phyloP scores from a whole-genome alignment of 1,140 invertebrate species.

The Orussus abietinus region DNA sequence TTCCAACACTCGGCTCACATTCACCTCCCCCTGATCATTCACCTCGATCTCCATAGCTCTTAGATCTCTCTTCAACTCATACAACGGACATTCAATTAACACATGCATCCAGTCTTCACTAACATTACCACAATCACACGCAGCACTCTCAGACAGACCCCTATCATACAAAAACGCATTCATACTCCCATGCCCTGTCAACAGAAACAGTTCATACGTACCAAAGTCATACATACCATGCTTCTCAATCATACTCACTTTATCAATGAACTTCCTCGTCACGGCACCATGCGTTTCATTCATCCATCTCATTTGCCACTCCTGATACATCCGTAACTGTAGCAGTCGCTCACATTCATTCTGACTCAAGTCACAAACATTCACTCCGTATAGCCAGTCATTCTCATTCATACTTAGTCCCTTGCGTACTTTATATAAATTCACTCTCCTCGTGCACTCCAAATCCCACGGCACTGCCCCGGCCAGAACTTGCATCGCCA shows the following conservation, averaged over 20 bases:
- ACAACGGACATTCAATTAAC: constrained; percentile 9
- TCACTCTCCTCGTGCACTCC: neutral
- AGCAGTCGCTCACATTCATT: neutral
- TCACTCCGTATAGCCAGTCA: neutral
- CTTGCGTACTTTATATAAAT: constrained; percentile 10
- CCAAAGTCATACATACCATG: neutral
- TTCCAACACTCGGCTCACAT: constrained; percentile 2
- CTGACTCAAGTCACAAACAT: neutral
- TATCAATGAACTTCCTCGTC: neutral
- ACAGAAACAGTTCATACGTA: constrained; percentile 9
- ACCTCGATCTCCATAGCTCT: neutral
- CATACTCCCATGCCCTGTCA: constrained; percentile 19
- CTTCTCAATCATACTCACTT: neutral
- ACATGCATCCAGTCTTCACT: constrained; percentile 13
- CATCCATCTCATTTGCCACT: constrained; percentile 7
- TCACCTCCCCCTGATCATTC: neutral
- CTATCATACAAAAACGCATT: constrained; percentile 17
- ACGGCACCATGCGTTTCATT: neutral
- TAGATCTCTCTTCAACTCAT: neutral
- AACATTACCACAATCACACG: constrained; percentile 5
- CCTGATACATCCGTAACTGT: neutral
- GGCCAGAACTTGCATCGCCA: constrained; percentile 24
- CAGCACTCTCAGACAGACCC: neutral
- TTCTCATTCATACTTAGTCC: constrained; percentile 1
- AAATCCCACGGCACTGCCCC: constrained; percentile 25